Percentiles rank a stretch among this genome's conserved stretches.
Conservation (phyloP, 1,140 invertebrate genomes). For the Drosophila burlai region DNA sequence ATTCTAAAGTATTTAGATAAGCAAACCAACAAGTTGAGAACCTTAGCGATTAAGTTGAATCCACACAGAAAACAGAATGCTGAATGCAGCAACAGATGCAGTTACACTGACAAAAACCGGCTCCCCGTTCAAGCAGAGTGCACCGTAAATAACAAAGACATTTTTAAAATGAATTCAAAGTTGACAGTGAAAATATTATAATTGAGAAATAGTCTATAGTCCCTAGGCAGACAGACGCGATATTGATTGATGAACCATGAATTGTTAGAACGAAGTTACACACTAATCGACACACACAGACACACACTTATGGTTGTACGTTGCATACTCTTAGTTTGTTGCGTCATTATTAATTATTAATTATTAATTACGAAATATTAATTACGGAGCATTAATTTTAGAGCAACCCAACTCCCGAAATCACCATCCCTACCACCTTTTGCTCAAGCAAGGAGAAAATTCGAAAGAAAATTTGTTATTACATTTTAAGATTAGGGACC, state of each 20-base stretch:
- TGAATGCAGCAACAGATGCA: conserved; percentile 6
- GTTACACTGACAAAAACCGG: conserved; percentile 21
- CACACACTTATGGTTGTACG: conserved; percentile 78
- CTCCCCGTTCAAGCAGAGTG: conserved; percentile 46
- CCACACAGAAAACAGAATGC: conserved; percentile 22
- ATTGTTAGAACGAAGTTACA: conserved; percentile 44
- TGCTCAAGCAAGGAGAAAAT: conserved; percentile 48
- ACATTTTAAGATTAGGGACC: conserved; percentile 51
- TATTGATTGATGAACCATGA: conserved; percentile 56
- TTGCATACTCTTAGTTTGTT: conserved; percentile 64
- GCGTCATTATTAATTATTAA: conserved; percentile 41
- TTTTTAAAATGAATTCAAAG: conserved; percentile 67
- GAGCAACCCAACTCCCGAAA: background rate
- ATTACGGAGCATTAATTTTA: conserved; percentile 23
- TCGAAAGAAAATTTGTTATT: conserved; percentile 42
- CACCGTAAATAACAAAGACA: conserved; percentile 44
- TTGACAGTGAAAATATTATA: conserved; percentile 55
- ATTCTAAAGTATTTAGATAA: conserved; percentile 84
- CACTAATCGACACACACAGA: conserved; percentile 37
- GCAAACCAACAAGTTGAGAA: conserved; percentile 71
- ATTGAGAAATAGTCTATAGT: conserved; percentile 58
- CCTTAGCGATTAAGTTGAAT: conserved; percentile 70
- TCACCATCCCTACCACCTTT: conserved; percentile 25
- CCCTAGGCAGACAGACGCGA: conserved; percentile 21
- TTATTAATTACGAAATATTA: conserved; percentile 17